Evolutionary conservation across 2,888 invertebrate genomes (phyloP).

Genomic region (Lithophane socia): DNA sequence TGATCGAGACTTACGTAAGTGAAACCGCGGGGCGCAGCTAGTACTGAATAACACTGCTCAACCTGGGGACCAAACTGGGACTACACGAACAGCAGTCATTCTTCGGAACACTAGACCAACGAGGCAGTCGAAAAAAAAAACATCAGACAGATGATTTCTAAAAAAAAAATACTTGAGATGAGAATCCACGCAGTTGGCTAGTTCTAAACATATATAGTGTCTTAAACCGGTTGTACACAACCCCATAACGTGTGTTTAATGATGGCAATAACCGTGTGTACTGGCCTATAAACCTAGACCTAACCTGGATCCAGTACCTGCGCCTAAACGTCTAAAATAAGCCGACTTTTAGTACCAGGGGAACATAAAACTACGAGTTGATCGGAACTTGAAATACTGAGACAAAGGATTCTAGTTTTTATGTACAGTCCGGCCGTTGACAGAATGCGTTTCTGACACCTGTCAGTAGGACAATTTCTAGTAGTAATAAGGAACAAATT

Average conservation of each 20-base stretch:
- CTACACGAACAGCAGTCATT: too few species aligned
- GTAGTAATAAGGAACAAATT: too few species aligned
- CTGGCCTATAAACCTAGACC: slow-evolving; percentile 59
- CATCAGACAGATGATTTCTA: not conserved
- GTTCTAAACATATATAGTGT: slow-evolving; percentile 9
- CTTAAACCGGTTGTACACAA: slow-evolving; percentile 29
- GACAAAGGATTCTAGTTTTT: not conserved
- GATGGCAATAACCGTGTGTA: slow-evolving; percentile 38
- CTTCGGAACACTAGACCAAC: not conserved
- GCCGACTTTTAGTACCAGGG: slow-evolving; percentile 11
- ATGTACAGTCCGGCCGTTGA: not conserved
- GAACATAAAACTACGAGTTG: slow-evolving; percentile 13
- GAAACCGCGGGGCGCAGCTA: too few species aligned
- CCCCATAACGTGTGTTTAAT: slow-evolving; percentile 42
- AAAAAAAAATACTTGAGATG: not conserved
- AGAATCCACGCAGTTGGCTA: slow-evolving; percentile 7
- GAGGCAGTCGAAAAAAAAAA: not conserved
- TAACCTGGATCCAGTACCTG: slow-evolving; percentile 33
- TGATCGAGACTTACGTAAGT: too few species aligned
- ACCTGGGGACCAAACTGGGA: not conserved
- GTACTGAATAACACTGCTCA: not conserved
- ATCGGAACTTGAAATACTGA: not conserved
- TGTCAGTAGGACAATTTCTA: too few species aligned
- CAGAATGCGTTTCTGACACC: too few species aligned
- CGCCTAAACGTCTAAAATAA: slow-evolving; percentile 12